Percentiles rank a stretch among this genome's conserved stretches.
These are phyloP conservation scores for Hydrolagus affinis DNA, from an alignment of 2,113 vertebrate species.

Conservation along the genomic window DNA sequence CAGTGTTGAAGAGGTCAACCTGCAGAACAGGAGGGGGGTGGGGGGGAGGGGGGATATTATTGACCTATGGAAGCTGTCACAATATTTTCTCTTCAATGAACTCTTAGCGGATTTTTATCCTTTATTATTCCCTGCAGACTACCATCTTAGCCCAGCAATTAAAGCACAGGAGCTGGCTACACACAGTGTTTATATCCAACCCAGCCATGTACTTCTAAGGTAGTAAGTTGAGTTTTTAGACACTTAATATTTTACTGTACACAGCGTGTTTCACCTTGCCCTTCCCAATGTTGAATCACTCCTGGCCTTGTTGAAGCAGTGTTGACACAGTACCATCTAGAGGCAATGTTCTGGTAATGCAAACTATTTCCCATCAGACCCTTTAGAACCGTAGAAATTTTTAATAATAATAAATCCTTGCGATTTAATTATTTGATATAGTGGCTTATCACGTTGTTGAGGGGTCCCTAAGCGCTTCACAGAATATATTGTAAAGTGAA, in stretches of 20 bases:
- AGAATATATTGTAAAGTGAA: no score
- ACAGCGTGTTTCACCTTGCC: not conserved
- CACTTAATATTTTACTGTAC: not conserved
- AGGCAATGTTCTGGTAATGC: not conserved
- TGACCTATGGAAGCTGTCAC: constrained; percentile 29
- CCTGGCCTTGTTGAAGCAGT: not conserved
- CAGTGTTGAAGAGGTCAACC: constrained; percentile 26
- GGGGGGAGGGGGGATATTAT: constrained; percentile 1
- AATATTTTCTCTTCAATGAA: constrained; percentile 27
- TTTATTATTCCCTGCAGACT: constrained; percentile 21
- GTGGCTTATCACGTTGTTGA: no score
- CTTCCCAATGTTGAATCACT: not conserved
- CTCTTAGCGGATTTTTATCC: constrained; percentile 9
- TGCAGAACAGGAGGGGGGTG: constrained; percentile 6
- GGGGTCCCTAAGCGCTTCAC: no score
- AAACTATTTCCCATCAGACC: not conserved
- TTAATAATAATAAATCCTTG: no score
- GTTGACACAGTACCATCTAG: constrained; percentile 9
- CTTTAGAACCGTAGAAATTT: no score
- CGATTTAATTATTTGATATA: no score
- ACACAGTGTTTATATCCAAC: not conserved
- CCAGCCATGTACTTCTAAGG: not conserved
- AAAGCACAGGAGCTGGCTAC: not conserved
- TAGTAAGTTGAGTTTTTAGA: not conserved
- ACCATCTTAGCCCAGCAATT: constrained; percentile 4